Conservation (phyloP, 2,113 vertebrate genomes). For the Myiagra hebetior region DNA sequence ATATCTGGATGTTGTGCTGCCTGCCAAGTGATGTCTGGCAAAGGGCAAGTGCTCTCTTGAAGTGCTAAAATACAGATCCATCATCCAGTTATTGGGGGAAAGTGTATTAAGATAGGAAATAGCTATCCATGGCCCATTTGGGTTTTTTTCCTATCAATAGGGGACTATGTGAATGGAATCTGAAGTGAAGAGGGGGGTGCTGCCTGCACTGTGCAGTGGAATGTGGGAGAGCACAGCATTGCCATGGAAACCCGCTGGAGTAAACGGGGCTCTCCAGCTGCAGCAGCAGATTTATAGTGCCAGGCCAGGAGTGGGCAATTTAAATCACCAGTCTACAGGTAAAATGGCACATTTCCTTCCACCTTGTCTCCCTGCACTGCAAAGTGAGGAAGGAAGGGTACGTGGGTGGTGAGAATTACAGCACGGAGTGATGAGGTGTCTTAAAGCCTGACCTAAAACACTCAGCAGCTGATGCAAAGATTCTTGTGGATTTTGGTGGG, state of each 20-base stretch:
- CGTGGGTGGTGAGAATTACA: not conserved
- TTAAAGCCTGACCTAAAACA: not conserved
- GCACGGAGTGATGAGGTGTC: not conserved
- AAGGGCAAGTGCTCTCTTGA: not conserved
- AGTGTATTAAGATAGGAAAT: not conserved
- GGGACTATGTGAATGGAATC: slow-evolving; percentile 34
- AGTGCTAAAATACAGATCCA: not conserved
- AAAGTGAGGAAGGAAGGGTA: not conserved
- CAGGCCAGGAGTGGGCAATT: not conserved
- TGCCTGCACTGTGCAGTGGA: not conserved
- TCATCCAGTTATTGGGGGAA: not conserved
- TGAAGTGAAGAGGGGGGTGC: not conserved
- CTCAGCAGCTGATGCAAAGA: not conserved
- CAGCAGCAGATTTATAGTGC: slow-evolving; percentile 5
- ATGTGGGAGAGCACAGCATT: not conserved
- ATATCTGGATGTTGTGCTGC: not conserved
- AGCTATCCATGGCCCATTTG: not conserved
- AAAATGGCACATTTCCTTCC: not conserved
- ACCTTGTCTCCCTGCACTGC: not conserved
- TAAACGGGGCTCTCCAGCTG: slow-evolving; percentile 31
- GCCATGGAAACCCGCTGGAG: slow-evolving; percentile 6
- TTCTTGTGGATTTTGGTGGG: not conserved
- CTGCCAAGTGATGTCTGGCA: not conserved
- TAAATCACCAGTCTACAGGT: not conserved
- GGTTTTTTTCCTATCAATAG: not conserved